Base-by-base conservation (phyloP, 2,797 vertebrate genomes). In the Gastrophryne carolinensis region DNA sequence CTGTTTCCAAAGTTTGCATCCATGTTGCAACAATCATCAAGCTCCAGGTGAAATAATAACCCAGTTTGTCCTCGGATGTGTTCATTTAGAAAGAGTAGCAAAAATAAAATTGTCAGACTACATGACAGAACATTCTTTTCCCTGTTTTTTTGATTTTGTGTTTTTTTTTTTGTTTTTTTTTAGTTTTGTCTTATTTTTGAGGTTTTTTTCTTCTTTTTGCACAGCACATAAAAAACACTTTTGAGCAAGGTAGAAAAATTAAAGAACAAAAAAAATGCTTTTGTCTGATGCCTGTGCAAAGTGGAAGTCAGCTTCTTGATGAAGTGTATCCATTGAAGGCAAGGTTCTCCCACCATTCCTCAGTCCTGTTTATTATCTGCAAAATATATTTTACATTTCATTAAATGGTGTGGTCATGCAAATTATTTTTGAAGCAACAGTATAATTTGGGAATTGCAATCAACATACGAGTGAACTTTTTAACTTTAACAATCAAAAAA, bases 301-400 rank as follows among this genome's bases (percentile, higher is more conserved):
- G 93, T 93, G 93, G 93, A 95, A 95, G 92, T 91, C 92, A 94
- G 92, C 92, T 94, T 93, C 91, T 86, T 91, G 90, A 92, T 94
- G 93, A 94, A 94, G 93, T 94, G 91, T 93, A 92, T 93, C 90
- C 91, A 93, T 93, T 94, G 93, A 97, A 96, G 95, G 94, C 93
- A 94, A 94, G 91, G 89, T 92, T 96, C 94, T 95, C 92, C 83
- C 85, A 88, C 93, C 91, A 92, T 92, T 94, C 93, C 92, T 91
- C 92, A 89, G 91, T 91, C 91, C 88, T 88, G 86, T 86, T 90
- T 87, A 93, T 89, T 98, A 95, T 96, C 96, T 98, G 94, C 73
- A 80, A 86, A 87, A 88, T 86, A 82, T 89, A 64, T 63, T 29
- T 1, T 2, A 41, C 4, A 41, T 23, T 5, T 37, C 15, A 30